Percentiles rank a stretch among this genome's conserved stretches.
Conservation (phyloP, 2,888 invertebrate species). For the Machimus atricapillus region DNA sequence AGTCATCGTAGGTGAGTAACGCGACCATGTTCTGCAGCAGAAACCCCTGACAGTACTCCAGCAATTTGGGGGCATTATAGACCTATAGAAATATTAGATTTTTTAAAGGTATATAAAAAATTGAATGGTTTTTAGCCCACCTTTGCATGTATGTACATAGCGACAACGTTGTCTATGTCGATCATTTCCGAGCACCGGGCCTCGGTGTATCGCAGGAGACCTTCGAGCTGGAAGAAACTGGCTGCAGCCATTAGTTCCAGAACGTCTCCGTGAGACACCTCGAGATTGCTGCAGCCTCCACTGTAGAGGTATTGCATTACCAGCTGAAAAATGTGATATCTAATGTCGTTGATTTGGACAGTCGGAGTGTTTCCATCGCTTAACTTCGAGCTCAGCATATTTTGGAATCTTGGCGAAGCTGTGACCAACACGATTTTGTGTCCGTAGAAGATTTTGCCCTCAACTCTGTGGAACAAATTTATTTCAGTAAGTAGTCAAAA, state of each 20-base stretch:
- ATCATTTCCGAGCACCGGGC: slow-evolving; percentile 84
- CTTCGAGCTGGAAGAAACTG: slow-evolving; percentile 88
- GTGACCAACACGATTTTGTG: slow-evolving; percentile 94
- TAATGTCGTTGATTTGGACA: slow-evolving; percentile 90
- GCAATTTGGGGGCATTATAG: slow-evolving; percentile 83
- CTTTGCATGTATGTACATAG: slow-evolving; percentile 93
- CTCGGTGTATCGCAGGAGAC: slow-evolving; percentile 84
- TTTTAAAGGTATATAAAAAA: neutral
- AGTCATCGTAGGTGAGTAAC: slow-evolving; percentile 88
- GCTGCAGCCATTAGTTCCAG: slow-evolving; percentile 90
- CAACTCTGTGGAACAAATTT: slow-evolving; percentile 68
- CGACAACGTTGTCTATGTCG: slow-evolving; percentile 86
- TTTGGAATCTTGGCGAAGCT: slow-evolving; percentile 83
- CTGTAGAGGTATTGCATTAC: slow-evolving; percentile 93
- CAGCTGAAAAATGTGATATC: slow-evolving; percentile 92
- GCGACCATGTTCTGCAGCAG: slow-evolving; percentile 93
- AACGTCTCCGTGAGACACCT: slow-evolving; percentile 81
- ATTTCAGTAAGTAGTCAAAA: neutral
- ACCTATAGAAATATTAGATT: slow-evolving; percentile 66
- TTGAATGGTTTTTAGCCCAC: slow-evolving; percentile 60
- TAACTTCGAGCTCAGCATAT: slow-evolving; percentile 80
- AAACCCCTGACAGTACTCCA: slow-evolving; percentile 91
- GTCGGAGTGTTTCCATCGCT: slow-evolving; percentile 80
- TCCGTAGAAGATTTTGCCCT: slow-evolving; percentile 89
- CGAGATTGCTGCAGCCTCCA: slow-evolving; percentile 81